phyloP scores from a whole-genome alignment of 2,888 invertebrate species.

The Netelia melanura region DNA sequence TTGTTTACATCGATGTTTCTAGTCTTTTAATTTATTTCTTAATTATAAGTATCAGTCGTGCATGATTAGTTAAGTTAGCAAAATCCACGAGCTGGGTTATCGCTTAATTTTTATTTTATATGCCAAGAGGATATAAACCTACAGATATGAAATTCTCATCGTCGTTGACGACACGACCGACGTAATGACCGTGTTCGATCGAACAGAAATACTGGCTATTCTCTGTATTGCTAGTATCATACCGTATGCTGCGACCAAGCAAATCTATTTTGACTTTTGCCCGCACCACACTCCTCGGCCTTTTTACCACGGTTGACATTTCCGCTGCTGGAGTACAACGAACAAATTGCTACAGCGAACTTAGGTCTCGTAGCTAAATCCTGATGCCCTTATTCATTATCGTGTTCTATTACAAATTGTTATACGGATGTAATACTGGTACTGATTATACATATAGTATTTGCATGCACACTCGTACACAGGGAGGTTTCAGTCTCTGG shows the following conservation, averaged over 20 bases:
- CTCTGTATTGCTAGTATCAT: constrained; percentile 14
- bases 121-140: constrained; percentile 26
- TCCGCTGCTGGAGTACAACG: constrained; percentile 59
- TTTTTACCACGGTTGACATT: constrained; percentile 46
- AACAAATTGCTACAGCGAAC: constrained; percentile 66
- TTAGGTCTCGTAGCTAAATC: constrained; percentile 61
- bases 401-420: constrained; percentile 56
- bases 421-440: background rate
- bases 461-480: background rate
- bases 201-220: constrained; percentile 51
- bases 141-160: constrained; percentile 45
- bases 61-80: no score
- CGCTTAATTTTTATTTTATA: background rate
- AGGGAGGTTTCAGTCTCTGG: background rate
- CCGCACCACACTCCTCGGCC: background rate
- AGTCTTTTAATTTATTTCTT: no score
- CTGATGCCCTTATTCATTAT: constrained; percentile 51
- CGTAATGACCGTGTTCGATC: constrained; percentile 38
- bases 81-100: no score
- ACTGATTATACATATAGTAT: background rate
- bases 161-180: constrained; percentile 29
- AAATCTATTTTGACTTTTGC: constrained; percentile 60
- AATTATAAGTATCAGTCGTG: no score
- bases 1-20: no score
- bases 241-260: constrained; percentile 52